Base-by-base conservation (phyloP, 2,888 invertebrate genomes). In the Catotricha subobsoleta region DNA sequence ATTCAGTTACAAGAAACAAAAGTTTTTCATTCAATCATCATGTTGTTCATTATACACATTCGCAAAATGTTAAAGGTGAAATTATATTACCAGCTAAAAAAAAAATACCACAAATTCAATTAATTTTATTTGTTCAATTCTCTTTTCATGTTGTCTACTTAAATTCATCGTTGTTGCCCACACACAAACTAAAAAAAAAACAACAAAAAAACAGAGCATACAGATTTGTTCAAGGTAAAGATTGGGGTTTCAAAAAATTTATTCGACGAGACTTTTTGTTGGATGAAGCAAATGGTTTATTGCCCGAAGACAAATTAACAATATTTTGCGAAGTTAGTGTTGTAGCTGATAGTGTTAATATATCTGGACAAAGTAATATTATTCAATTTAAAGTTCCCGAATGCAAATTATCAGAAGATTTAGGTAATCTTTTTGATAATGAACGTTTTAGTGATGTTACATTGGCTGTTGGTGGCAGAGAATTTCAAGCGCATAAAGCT, bases 191-290 rank as follows among this genome's bases (percentile, higher is more conserved):
- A n/a, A n/a, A n/a, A n/a, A n/a, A n/a, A n/a, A n/a, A n/a, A n/a
- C 13, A 29, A n/a, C 29, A 29, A 12, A 9, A 4, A n/a, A n/a
- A 8, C 44, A 62, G 98, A 62, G 98, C 98, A 48, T 98, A 98
- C 67, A 79, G 97, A 71, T 98, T 98, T 67, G 97, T 98, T 47
- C 97, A 98, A 69, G 98, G 98, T 54, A 98, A 99, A 68, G 98
- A 98, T 72, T 98, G 98, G 98, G 98, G 98, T 45, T 98, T 98
- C 71, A 99, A 99, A 69, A 99, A 98, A 66, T 98, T 98, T 64
- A 98, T 98, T 50, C 76, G 97, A 58, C 76, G 98, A 67, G 98
- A 99, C 67, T 98, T 98, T 67, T 74, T 99, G 48, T 69, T 98
- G 63, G 98, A 98, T 64, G 98, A 98, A 69, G 88, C 91, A 45